Conservation (phyloP, 2,797 vertebrate species). For the Halcyon badia region DNA sequence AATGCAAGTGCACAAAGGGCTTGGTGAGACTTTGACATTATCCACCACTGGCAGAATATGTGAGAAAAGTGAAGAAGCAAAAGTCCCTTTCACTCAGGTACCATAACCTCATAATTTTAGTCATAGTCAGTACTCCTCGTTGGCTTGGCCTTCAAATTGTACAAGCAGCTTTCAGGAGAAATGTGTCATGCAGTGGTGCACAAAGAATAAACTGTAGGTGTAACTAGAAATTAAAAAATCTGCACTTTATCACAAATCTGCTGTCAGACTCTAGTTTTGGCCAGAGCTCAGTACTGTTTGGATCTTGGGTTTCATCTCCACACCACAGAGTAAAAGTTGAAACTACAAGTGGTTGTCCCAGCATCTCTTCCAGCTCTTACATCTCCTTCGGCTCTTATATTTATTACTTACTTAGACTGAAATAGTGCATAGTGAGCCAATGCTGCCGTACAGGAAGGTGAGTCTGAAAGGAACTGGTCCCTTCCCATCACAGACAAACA, state of each 20-base stretch:
- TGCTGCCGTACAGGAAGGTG: not conserved
- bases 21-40: not conserved
- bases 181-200: not conserved
- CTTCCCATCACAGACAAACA: not conserved
- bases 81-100: not conserved
- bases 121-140: not conserved
- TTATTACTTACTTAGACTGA: not conserved
- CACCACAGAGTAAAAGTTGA: not conserved
- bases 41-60: not conserved
- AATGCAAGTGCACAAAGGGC: constrained; percentile 1
- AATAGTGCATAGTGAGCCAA: fast-evolving
- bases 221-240: not conserved
- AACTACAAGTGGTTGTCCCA: not conserved
- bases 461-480: not conserved
- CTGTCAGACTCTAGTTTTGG: not conserved
- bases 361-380: not conserved
- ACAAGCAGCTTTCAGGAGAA: not conserved
- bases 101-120: not conserved
- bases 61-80: not conserved
- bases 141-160: not conserved
- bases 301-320: not conserved
- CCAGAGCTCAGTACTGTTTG: not conserved
- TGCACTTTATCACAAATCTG: not conserved
- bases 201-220: not conserved
- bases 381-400: not conserved